Base-by-base conservation (phyloP, 2,113 vertebrate species). In the Leuciscus idus region DNA sequence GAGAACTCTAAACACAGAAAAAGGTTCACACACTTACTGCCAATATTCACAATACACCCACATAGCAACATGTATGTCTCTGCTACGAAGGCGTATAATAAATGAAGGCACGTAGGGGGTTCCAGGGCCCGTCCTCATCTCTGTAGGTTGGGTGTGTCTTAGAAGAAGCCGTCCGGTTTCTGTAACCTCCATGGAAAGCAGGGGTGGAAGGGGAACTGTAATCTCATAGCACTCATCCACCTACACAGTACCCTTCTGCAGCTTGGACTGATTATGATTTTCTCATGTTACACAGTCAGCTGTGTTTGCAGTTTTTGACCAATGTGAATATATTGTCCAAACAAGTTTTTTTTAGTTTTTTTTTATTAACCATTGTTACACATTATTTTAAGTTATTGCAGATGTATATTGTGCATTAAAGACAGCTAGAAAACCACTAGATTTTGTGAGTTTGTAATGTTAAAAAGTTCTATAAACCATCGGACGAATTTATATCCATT, bases 221-320 rank as follows among this genome's bases (percentile, higher is more conserved):
- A 55, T 87, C 78, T 90, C 85, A 28, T 81, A 88, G 84, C 73
- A 85, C 52, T 87, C 83, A 84, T 84, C 82, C 79, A 79, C 84
- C 68, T 90, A 83, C 77, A 85, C 83, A 84, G 64, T 48, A 39
- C 55, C 86, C 23, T 75, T 87, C 66, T 79, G 73, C 86, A 89
- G 83, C 85, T 89, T 89, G 81, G 43, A 89, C 43, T 84, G 68
- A 85, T 91, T 92, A 88, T 33, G 17, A 43, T 74, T 66, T 89
- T 89, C 46, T 75, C 78, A 86, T 72, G 64, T 79, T 89, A 75
- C 64, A 86, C n/a, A 50, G 26, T 15, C n/a, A 55, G 46, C 26
- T 55, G 26, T 77, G 75, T 33, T 30, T 55, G 74, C 13, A 77
- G 6, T 30, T 52, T 48, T 28, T 72, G 36, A 72, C 19, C 9